Evolutionary conservation across 2,113 vertebrate species (phyloP).

Genomic region (Apteryx owenii): DNA sequence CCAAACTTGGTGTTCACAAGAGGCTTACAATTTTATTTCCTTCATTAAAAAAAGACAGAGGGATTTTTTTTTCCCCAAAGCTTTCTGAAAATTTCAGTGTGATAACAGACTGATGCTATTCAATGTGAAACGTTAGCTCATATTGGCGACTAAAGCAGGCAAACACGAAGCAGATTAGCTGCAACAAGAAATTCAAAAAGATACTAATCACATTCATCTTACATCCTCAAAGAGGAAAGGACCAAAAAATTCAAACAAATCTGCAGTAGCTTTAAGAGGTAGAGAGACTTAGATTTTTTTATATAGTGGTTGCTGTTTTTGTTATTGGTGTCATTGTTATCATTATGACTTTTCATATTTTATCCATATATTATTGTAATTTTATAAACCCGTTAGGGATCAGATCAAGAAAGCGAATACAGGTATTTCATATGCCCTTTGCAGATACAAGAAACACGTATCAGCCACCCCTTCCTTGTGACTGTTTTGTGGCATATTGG

Average conservation of each 20-base stretch:
- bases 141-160: neutral
- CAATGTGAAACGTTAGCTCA: accelerated
- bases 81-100: neutral
- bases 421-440: neutral
- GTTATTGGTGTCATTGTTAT: neutral
- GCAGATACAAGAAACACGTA: neutral
- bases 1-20: neutral
- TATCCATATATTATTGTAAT: neutral
- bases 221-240: conserved; percentile 5
- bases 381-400: neutral
- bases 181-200: neutral
- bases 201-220: conserved; percentile 11
- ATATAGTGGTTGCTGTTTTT: neutral
- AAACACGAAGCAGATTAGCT: neutral
- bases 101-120: neutral
- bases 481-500: neutral
- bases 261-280: neutral
- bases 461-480: neutral
- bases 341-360: neutral
- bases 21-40: neutral
- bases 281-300: neutral
- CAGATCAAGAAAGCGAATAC: neutral
- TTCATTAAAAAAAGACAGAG: neutral
- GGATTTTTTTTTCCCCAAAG: neutral
- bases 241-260: neutral